These are phyloP conservation scores for Tachyglossus aculeatus DNA, from an alignment of 2,797 vertebrate genomes.

Conservation along the genomic window DNA sequence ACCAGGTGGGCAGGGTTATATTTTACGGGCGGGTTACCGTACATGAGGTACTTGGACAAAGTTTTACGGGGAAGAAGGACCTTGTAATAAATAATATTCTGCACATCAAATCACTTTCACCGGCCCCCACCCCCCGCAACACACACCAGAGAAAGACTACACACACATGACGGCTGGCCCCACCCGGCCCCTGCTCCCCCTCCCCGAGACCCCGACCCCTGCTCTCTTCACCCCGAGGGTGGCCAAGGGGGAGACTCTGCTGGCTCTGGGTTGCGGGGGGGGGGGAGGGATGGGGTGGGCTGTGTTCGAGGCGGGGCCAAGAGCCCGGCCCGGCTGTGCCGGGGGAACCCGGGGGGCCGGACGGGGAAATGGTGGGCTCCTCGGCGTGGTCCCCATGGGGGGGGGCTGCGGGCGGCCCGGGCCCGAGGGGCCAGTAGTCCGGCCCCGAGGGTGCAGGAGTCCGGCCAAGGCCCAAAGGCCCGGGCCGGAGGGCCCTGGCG, in stretches of 20 bases:
- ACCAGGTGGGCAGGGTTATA: conserved; percentile 70
- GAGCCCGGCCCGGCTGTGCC: no score
- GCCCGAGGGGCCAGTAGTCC: no score
- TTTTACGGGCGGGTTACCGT: conserved; percentile 71
- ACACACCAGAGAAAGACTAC: conserved; percentile 63
- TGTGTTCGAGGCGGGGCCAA: no score
- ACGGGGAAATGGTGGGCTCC: no score
- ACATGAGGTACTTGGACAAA: conserved; percentile 70
- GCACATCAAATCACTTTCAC: conserved; percentile 69
- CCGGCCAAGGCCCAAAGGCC: no score
- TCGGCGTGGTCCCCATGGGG: no score
- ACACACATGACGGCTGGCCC: conserved; percentile 62
- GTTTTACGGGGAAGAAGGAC: conserved; percentile 73
- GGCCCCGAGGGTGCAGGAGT: neutral
- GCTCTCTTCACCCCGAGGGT: conserved; percentile 25
- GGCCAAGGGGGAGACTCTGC: conserved; percentile 53
- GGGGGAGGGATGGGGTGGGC: no score
- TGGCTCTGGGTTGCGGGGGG: no score
- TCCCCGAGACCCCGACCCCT: conserved; percentile 44
- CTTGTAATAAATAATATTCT: conserved; percentile 72
- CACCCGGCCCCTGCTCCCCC: conserved; percentile 43
- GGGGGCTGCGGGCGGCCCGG: no score
- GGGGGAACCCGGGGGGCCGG: no score
- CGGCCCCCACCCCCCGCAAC: conserved; percentile 61
- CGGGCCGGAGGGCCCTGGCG: neutral